These are phyloP conservation scores for Microcebus murinus DNA, from an alignment of 2,113 vertebrate genomes.

Conservation along the genomic window DNA sequence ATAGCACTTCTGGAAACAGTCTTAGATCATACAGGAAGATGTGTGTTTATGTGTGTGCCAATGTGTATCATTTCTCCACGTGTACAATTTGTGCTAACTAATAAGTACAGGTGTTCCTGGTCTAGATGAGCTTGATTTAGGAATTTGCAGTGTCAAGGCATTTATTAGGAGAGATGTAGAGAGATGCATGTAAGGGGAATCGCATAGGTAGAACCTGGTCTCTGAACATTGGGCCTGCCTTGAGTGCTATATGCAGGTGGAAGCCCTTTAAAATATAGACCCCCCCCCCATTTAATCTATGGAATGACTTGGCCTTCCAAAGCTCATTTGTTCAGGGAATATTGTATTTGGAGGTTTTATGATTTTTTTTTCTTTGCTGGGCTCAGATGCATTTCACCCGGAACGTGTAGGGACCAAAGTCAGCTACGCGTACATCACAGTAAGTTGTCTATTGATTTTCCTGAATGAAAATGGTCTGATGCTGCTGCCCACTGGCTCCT, in stretches of 20 bases:
- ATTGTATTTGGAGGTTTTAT: slow-evolving; percentile 82
- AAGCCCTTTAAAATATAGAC: slow-evolving; percentile 66
- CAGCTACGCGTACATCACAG: slow-evolving; percentile 82
- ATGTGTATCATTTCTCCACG: background rate
- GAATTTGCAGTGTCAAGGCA: background rate
- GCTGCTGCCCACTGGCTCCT: slow-evolving; percentile 77
- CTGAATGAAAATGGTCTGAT: slow-evolving; percentile 82
- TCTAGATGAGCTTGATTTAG: background rate
- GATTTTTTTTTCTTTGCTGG: slow-evolving; percentile 81
- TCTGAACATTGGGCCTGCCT: slow-evolving; percentile 51
- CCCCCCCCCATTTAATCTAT: slow-evolving; percentile 45
- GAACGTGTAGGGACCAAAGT: slow-evolving; percentile 86
- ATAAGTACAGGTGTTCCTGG: background rate
- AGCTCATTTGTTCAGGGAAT: slow-evolving; percentile 80
- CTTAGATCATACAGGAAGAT: background rate
- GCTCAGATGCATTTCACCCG: slow-evolving; percentile 82
- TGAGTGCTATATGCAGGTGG: background rate
- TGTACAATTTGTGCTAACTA: background rate
- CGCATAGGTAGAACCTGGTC: background rate
- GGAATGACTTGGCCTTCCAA: slow-evolving; percentile 72
- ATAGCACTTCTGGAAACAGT: slow-evolving; percentile 33
- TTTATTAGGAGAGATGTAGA: slow-evolving; percentile 16
- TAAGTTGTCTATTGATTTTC: slow-evolving; percentile 88
- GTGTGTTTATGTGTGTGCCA: background rate
- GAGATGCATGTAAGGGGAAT: background rate